Percentiles rank a stretch among this genome's conserved stretches.
Conservation (phyloP, 2,888 invertebrate genomes). For the Ochropleura leucogaster region DNA sequence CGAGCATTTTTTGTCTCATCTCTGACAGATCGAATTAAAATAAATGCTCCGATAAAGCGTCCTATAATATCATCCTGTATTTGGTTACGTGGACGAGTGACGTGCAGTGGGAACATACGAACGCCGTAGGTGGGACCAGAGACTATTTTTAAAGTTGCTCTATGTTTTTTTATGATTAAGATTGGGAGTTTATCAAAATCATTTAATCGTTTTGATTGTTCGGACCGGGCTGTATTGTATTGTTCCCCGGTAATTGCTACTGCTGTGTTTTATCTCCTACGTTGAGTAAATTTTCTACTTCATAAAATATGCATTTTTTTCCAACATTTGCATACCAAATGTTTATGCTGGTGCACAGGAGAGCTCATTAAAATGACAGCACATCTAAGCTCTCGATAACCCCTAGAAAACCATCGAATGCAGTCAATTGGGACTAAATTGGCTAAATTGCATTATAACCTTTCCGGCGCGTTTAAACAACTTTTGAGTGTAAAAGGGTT, state of each 20-base stretch:
- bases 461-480: too few relatives aligned
- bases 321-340: background rate
- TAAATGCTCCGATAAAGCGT: conserved; percentile 89
- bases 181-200: conserved; percentile 63
- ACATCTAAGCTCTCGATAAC: too few relatives aligned
- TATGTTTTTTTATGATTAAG: conserved; percentile 73
- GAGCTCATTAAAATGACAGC: too few relatives aligned
- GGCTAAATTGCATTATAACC: too few relatives aligned
- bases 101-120: conserved; percentile 82
- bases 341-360: too few relatives aligned
- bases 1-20: conserved; percentile 83
- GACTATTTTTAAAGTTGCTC: conserved; percentile 67
- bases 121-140: conserved; percentile 86
- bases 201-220: conserved; percentile 68
- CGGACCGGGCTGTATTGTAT: conserved; percentile 48
- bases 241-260: conserved; percentile 42
- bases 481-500: too few relatives aligned
- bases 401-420: too few relatives aligned
- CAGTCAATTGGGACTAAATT: too few relatives aligned
- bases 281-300: background rate
- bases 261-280: conserved; percentile 12
- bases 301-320: background rate
- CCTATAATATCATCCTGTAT: conserved; percentile 88
- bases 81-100: conserved; percentile 88
- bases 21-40: conserved; percentile 91